These are phyloP conservation scores for Ips nitidus DNA, from an alignment of 1,140 invertebrate genomes.

Conservation along the genomic window DNA sequence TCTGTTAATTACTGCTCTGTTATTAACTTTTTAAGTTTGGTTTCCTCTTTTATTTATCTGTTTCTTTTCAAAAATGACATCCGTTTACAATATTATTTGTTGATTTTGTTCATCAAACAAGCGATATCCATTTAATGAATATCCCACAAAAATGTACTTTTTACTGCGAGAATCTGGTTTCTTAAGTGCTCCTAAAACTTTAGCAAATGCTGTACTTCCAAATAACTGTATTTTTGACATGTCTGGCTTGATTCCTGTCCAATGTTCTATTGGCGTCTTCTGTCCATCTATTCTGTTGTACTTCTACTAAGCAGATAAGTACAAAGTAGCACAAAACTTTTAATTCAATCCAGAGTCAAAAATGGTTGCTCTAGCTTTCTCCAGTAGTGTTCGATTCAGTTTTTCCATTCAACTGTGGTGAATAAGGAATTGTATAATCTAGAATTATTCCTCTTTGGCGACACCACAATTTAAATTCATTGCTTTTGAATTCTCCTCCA, in stretches of 20 bases:
- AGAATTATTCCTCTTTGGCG: constrained; percentile 33
- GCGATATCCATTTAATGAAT: too few relatives aligned
- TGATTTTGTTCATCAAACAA: too few relatives aligned
- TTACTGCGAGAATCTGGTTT: constrained; percentile 6
- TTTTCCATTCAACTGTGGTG: constrained; percentile 52
- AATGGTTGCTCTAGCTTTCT: constrained; percentile 30
- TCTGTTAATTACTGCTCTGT: not conserved
- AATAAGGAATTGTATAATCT: constrained; percentile 40
- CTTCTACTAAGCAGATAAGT: constrained; percentile 44
- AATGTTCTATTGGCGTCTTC: not conserved
- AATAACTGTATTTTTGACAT: too few relatives aligned
- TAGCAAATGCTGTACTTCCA: not conserved
- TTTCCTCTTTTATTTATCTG: not conserved
- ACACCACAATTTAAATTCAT: constrained; percentile 38
- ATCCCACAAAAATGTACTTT: too few relatives aligned
- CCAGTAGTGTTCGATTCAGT: constrained; percentile 47
- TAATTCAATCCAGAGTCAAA: constrained; percentile 38
- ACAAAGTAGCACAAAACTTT: too few relatives aligned
- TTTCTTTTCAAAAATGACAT: not conserved
- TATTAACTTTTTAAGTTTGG: not conserved
- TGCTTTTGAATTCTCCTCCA: constrained; percentile 37
- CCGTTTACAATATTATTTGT: too few relatives aligned
- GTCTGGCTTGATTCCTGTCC: constrained; percentile 7
- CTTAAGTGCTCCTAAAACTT: not conserved
- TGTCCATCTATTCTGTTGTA: constrained; percentile 16